Evolutionary conservation across 1,140 invertebrate species (phyloP).

Genomic region (Solenopsis invicta): DNA sequence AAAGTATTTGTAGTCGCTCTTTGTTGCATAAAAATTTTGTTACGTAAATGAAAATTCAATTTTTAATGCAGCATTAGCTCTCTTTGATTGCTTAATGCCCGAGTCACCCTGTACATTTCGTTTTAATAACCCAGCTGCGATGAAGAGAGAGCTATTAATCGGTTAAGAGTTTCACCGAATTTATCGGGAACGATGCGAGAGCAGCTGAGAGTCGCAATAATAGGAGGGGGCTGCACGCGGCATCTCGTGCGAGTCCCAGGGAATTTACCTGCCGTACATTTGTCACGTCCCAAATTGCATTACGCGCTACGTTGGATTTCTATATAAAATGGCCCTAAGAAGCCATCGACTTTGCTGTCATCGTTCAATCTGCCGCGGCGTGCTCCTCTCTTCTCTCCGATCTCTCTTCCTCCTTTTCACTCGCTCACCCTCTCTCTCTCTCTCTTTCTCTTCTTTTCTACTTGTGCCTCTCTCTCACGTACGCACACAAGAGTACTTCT

Average conservation of each 20-base stretch:
- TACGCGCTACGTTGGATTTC: constrained; percentile 73
- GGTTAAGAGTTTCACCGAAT: constrained; percentile 24
- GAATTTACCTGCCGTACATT: constrained; percentile 73
- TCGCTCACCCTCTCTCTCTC: not conserved
- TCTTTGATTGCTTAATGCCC: not conserved
- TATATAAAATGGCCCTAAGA: constrained; percentile 74
- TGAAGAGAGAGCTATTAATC: constrained; percentile 15
- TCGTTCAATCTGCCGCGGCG: constrained; percentile 67
- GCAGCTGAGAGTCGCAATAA: constrained; percentile 62
- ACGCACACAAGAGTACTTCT: constrained; percentile 25
- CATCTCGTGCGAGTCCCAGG: not conserved
- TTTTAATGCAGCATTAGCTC: not conserved
- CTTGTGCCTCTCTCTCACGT: not conserved
- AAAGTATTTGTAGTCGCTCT: not conserved
- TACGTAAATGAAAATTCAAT: not conserved
- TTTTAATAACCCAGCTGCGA: constrained; percentile 33
- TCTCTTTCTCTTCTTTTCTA: not conserved
- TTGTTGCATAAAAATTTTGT: not conserved
- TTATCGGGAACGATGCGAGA: constrained; percentile 39
- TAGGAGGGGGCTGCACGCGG: constrained; percentile 30
- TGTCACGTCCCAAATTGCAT: constrained; percentile 76
- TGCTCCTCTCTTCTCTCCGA: constrained; percentile 31
- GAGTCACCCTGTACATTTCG: not conserved
- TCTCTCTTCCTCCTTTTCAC: not conserved
- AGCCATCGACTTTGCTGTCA: constrained; percentile 69